Percentiles rank a stretch among this genome's conserved stretches.
These are phyloP conservation scores for Ceyx margarethae DNA, from an alignment of 2,113 vertebrate genomes.

Conservation along the genomic window DNA sequence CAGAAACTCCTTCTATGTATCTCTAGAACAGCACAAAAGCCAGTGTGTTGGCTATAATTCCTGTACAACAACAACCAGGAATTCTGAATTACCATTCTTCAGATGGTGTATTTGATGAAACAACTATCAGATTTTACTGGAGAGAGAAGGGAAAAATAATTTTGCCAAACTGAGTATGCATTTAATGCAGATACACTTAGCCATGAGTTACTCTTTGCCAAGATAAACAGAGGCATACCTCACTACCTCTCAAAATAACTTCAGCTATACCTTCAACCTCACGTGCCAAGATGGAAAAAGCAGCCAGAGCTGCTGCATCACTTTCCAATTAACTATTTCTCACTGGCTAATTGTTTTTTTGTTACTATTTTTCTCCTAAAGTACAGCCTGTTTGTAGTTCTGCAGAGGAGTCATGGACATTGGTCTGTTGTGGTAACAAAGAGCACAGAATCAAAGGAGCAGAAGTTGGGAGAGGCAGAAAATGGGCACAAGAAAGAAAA, in stretches of 20 bases:
- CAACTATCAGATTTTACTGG: neutral
- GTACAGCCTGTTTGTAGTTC: neutral
- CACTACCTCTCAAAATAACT: neutral
- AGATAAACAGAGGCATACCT: neutral
- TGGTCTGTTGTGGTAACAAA: neutral
- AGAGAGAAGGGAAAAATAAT: neutral
- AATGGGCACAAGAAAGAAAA: slow-evolving; percentile 45
- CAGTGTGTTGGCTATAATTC: neutral
- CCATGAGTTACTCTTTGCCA: neutral
- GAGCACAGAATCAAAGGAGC: neutral
- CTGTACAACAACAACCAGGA: neutral
- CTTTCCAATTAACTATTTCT: neutral
- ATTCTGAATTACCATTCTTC: neutral
- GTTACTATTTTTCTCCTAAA: neutral
- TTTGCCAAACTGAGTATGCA: neutral
- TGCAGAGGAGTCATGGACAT: neutral
- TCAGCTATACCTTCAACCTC: neutral
- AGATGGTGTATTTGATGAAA: neutral
- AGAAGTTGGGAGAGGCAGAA: neutral
- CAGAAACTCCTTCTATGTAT: neutral
- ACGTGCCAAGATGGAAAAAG: neutral
- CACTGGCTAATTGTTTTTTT: neutral
- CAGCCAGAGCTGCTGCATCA: neutral
- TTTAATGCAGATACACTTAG: neutral
- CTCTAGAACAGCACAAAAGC: neutral